Evolutionary conservation across 2,113 vertebrate species (phyloP).

Genomic region (Candoia aspera): DNA sequence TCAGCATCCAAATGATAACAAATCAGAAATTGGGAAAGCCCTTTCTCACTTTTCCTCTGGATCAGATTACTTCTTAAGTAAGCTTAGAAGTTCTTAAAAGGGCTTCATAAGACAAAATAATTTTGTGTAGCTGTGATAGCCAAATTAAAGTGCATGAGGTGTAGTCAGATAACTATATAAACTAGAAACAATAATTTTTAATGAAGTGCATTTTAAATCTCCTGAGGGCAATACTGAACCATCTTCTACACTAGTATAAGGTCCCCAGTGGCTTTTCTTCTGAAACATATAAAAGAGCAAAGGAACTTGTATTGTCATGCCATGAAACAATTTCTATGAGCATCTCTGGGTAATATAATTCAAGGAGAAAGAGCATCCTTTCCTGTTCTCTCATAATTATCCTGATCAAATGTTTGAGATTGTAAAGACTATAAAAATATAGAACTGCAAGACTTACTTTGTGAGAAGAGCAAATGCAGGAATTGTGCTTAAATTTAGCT

Average conservation of each 20-base stretch:
- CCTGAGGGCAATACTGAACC: background rate
- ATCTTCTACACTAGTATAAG: background rate
- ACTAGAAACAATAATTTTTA: background rate
- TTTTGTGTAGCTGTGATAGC: background rate
- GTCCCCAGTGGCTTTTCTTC: background rate
- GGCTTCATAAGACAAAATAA: background rate
- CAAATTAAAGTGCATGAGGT: background rate
- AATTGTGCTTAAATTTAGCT: background rate
- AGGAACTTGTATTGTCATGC: background rate
- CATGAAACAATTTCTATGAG: background rate
- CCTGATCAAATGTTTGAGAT: background rate
- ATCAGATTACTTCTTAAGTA: background rate
- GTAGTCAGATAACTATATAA: background rate
- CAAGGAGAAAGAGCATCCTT: background rate
- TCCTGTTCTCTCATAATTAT: background rate
- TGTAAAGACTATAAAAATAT: background rate
- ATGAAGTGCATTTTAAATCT: background rate
- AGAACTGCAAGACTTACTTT: background rate
- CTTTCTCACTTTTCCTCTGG: background rate
- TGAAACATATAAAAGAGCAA: background rate
- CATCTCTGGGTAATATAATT: background rate
- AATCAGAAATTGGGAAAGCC: background rate
- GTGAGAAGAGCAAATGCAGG: background rate
- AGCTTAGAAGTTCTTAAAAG: background rate
- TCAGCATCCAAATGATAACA: background rate